phyloP scores from a whole-genome alignment of 2,113 vertebrate species.

The Zootoca vivipara region DNA sequence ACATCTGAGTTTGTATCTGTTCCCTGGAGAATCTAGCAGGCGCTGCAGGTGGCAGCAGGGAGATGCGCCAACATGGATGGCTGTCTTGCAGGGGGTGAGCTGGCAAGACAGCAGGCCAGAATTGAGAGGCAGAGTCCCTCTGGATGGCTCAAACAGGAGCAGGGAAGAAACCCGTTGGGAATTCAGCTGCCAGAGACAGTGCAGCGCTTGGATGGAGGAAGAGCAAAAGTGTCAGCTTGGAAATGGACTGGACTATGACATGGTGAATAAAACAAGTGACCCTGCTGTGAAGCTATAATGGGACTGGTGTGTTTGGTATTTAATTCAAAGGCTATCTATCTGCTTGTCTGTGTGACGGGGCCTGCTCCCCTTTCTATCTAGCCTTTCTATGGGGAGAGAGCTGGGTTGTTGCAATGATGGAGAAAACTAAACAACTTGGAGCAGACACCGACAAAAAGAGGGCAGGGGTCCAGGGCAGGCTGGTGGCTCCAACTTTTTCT shows the following conservation, averaged over 20 bases:
- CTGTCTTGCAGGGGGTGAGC: neutral
- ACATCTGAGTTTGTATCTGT: accelerated
- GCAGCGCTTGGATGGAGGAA: conserved; percentile 16
- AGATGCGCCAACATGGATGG: neutral
- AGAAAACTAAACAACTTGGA: neutral
- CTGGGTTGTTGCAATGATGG: neutral
- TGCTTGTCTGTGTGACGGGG: accelerated
- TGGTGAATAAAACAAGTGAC: conserved; percentile 45
- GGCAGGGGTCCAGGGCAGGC: neutral
- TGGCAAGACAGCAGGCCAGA: accelerated
- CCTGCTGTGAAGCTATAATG: neutral
- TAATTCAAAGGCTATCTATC: neutral
- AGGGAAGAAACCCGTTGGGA: neutral
- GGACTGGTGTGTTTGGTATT: conserved; percentile 4
- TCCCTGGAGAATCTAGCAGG: neutral
- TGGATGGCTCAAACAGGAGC: neutral
- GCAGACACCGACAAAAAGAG: no score
- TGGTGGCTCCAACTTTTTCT: neutral
- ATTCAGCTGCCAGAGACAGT: neutral
- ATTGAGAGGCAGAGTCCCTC: neutral
- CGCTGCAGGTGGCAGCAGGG: neutral
- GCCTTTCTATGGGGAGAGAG: neutral
- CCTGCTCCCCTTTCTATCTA: neutral
- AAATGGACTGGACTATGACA: conserved; percentile 31
- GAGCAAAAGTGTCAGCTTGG: conserved; percentile 32